Evolutionary conservation across 1,140 invertebrate species (phyloP).

Genomic region (Acyrthosiphon pisum): DNA sequence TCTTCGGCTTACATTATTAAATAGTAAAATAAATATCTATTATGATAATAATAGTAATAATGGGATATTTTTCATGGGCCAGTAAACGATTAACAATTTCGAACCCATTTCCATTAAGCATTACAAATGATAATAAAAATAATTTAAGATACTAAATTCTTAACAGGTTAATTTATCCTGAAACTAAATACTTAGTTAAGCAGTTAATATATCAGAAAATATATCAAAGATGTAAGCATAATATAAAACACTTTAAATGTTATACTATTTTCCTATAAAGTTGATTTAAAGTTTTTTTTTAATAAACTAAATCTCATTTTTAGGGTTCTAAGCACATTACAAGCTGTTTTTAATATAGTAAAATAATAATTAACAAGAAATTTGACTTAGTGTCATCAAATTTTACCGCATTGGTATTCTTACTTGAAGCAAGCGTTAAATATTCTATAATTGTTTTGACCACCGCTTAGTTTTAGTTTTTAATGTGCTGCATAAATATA

Average conservation of each 20-base stretch:
- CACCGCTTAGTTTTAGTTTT: conserved; percentile 54
- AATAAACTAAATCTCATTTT: conserved; percentile 1
- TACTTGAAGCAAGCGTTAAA: conserved; percentile 43
- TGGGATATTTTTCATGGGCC: neutral
- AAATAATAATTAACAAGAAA: conserved; percentile 44
- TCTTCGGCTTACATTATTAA: neutral
- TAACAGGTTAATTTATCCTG: neutral
- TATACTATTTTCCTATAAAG: neutral
- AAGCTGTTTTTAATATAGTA: conserved; percentile 44
- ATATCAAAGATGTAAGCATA: neutral
- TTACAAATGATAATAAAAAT: neutral
- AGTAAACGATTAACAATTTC: neutral
- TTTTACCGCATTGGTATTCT: conserved; percentile 40
- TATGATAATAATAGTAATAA: neutral
- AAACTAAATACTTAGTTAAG: neutral
- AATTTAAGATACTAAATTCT: conserved; percentile 2
- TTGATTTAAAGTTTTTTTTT: neutral
- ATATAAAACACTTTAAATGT: conserved; percentile 5
- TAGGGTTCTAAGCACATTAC: conserved; percentile 50
- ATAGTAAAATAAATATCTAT: conserved; percentile 33
- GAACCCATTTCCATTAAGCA: conserved; percentile 30
- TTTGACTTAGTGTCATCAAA: conserved; percentile 37
- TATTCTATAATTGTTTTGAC: conserved; percentile 51
- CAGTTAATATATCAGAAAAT: too few relatives aligned
- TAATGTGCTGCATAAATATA: conserved; percentile 57